Conservation (phyloP, 1,140 invertebrate genomes). For the Achatina immaculata region DNA sequence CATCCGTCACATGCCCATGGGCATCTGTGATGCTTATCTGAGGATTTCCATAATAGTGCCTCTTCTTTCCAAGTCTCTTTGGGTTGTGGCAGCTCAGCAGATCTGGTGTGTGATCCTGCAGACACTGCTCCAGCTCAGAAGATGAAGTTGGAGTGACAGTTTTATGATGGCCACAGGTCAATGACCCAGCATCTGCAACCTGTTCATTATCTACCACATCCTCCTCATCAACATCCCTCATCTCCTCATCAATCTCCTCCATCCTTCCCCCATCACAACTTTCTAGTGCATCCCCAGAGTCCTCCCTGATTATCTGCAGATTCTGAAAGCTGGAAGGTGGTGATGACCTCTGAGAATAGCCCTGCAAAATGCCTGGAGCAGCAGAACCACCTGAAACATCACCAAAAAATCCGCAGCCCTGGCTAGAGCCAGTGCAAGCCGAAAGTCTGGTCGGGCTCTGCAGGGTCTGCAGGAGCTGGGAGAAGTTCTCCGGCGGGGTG, state of each 20-base stretch:
- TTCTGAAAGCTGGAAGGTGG: slow-evolving; percentile 74
- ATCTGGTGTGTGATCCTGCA: neutral
- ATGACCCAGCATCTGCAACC: neutral
- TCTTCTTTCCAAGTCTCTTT: slow-evolving; percentile 12
- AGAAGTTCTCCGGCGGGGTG: slow-evolving; percentile 34
- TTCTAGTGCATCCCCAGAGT: slow-evolving; percentile 56
- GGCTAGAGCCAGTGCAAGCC: neutral
- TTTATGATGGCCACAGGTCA: neutral
- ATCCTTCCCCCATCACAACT: slow-evolving; percentile 45
- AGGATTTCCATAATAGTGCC: slow-evolving; percentile 73
- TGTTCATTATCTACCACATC: neutral
- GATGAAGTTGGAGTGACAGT: slow-evolving; percentile 30
- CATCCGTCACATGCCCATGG: slow-evolving; percentile 79
- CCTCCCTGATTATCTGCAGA: slow-evolving; percentile 88
- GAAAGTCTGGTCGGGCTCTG: slow-evolving; percentile 23
- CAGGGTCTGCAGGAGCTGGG: slow-evolving; percentile 19
- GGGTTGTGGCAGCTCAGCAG: neutral
- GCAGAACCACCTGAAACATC: neutral
- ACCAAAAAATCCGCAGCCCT: neutral
- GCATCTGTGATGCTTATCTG: slow-evolving; percentile 91
- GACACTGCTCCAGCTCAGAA: slow-evolving; percentile 33
- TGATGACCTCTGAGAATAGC: slow-evolving; percentile 45
- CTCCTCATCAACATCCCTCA: slow-evolving; percentile 53
- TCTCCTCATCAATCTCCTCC: slow-evolving; percentile 63
- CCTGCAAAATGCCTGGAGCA: neutral